These are phyloP conservation scores for Tokudaia muenninki DNA, from an alignment of 2,797 vertebrate species.

Conservation along the genomic window DNA sequence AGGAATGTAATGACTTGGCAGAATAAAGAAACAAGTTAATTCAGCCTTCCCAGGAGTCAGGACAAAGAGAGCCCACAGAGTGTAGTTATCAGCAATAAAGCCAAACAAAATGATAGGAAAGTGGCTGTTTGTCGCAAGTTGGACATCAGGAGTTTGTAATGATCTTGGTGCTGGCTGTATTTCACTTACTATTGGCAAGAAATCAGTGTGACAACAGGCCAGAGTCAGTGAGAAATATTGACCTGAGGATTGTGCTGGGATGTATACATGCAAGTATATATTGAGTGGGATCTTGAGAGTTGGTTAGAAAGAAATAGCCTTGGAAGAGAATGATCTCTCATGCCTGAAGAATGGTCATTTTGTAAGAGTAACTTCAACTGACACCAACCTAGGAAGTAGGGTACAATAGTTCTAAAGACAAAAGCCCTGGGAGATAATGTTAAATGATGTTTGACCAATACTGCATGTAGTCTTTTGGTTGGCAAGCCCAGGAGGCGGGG, in stretches of 20 bases:
- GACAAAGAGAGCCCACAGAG: background rate
- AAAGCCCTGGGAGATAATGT: background rate
- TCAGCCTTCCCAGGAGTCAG: conserved; percentile 14
- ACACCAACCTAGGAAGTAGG: background rate
- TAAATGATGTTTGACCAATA: background rate
- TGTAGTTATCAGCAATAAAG: conserved; percentile 17
- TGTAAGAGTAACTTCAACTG: background rate
- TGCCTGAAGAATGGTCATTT: background rate
- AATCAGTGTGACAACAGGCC: conserved; percentile 22
- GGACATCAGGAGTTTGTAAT: conserved; percentile 21
- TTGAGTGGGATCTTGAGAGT: background rate
- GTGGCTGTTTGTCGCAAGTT: background rate
- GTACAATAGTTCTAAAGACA: background rate
- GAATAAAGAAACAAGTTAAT: conserved; percentile 41
- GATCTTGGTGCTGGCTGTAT: conserved; percentile 24
- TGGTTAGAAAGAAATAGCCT: background rate
- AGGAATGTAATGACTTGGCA: conserved; percentile 35
- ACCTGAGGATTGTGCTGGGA: background rate
- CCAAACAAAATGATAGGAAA: conserved; percentile 60
- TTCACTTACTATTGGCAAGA: conserved; percentile 70
- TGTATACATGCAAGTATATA: background rate
- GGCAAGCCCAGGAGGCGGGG: background rate
- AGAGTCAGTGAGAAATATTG: conserved; percentile 44
- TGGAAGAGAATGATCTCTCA: background rate
- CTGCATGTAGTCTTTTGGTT: background rate